phyloP scores from a whole-genome alignment of 2,113 vertebrate genomes.

The Myiozetetes cayanensis region DNA sequence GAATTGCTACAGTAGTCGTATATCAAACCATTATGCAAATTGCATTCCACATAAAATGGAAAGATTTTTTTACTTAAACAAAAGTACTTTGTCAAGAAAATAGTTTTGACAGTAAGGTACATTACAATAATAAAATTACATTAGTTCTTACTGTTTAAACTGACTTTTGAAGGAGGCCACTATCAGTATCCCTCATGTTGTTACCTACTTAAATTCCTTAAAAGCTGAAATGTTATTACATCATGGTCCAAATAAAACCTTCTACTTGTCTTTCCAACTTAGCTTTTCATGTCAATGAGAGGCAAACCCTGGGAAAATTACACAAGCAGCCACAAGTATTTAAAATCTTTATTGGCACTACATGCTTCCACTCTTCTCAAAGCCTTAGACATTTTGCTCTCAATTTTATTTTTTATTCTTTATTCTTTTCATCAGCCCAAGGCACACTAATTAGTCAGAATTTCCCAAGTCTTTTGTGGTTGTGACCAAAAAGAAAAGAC shows the following conservation, averaged over 20 bases:
- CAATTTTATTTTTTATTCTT: constrained; percentile 5
- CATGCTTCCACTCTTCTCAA: constrained; percentile 36
- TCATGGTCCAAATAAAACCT: constrained; percentile 41
- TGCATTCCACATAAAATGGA: constrained; percentile 1
- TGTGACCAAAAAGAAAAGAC: constrained; percentile 34
- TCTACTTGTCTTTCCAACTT: constrained; percentile 18
- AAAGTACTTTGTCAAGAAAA: background rate
- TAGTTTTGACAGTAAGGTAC: constrained; percentile 23
- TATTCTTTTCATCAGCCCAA: constrained; percentile 68
- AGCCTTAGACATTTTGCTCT: constrained; percentile 68
- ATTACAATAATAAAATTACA: background rate
- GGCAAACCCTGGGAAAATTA: constrained; percentile 75
- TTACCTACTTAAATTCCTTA: background rate
- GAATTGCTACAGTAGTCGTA: constrained; percentile 24
- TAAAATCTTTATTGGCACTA: constrained; percentile 65
- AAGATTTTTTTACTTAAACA: background rate
- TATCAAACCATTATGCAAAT: constrained; percentile 46
- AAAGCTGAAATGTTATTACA: constrained; percentile 41
- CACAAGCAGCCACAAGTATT: constrained; percentile 71
- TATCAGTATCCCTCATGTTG: constrained; percentile 11
- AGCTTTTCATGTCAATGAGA: constrained; percentile 22
- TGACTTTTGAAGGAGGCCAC: background rate
- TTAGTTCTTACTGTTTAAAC: background rate
- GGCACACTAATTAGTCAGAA: constrained; percentile 74
- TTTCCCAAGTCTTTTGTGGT: constrained; percentile 70